phyloP scores from a whole-genome alignment of 2,797 vertebrate genomes.

The Melanotaenia maccullochi region DNA sequence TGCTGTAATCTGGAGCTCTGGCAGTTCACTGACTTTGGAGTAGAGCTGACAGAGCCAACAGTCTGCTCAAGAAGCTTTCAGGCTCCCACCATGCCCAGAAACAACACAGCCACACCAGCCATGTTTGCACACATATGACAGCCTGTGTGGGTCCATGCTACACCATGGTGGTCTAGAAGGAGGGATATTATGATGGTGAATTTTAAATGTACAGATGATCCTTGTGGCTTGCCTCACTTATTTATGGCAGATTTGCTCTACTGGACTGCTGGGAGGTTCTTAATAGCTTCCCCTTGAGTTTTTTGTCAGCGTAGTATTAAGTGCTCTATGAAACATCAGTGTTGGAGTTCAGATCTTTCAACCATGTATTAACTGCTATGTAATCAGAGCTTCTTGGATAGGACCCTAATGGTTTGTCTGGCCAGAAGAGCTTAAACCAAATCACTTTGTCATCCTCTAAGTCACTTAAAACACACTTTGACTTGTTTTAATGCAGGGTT shows the following conservation, averaged over 20 bases:
- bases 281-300: constrained; percentile 53
- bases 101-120: constrained; percentile 27
- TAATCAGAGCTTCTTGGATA: constrained; percentile 50
- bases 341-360: constrained; percentile 45
- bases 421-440: constrained; percentile 31
- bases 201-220: constrained; percentile 44
- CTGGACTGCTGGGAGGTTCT: constrained; percentile 44
- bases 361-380: constrained; percentile 21
- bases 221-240: constrained; percentile 32
- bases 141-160: constrained; percentile 14
- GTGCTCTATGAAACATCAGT: constrained; percentile 52
- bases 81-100: constrained; percentile 40
- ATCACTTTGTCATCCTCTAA: constrained; percentile 40
- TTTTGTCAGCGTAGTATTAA: constrained; percentile 50
- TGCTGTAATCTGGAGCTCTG: constrained; percentile 78
- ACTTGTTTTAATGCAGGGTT: constrained; percentile 24
- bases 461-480: constrained; percentile 36
- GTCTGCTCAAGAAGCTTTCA: constrained; percentile 61
- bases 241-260: constrained; percentile 45
- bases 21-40: constrained; percentile 68
- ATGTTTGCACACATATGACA: constrained; percentile 41
- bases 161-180: constrained; percentile 34
- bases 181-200: constrained; percentile 11
- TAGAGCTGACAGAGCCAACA: constrained; percentile 53
- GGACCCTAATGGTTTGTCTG: constrained; percentile 26